Evolutionary conservation across 1,140 invertebrate genomes (phyloP).

Genomic region (Halyomorpha halys): DNA sequence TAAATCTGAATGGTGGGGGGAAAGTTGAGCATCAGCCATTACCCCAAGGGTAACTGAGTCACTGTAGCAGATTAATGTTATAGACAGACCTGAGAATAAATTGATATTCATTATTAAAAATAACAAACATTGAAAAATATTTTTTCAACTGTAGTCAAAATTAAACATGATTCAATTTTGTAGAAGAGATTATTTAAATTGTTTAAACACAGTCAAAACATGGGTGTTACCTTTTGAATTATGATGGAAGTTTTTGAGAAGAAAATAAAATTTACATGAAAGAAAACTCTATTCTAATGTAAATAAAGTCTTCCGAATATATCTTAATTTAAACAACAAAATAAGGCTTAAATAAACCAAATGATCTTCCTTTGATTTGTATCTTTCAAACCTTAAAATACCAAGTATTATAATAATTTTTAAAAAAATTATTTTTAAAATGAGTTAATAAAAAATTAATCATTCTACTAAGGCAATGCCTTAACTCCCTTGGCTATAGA

Average conservation of each 20-base stretch:
- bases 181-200: not conserved
- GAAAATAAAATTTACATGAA: no score
- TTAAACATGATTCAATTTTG: not conserved
- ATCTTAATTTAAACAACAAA: not conserved
- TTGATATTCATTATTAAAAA: not conserved
- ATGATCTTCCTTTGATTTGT: no score
- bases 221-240: no score
- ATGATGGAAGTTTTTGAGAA: no score
- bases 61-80: slow-evolving; percentile 62
- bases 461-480: no score
- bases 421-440: no score
- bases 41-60: slow-evolving; percentile 55
- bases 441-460: no score
- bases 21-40: slow-evolving; percentile 61
- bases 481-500: no score
- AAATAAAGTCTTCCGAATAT: not conserved
- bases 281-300: not conserved
- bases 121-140: not conserved
- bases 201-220: no score
- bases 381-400: no score
- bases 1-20: slow-evolving; percentile 42
- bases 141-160: not conserved
- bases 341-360: no score
- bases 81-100: slow-evolving; percentile 46
- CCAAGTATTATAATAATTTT: no score